Evolutionary conservation across 2,113 vertebrate species (phyloP), one percentile per base, ranked within the genome.

Genomic region (Dolichotis patagonum): DNA sequence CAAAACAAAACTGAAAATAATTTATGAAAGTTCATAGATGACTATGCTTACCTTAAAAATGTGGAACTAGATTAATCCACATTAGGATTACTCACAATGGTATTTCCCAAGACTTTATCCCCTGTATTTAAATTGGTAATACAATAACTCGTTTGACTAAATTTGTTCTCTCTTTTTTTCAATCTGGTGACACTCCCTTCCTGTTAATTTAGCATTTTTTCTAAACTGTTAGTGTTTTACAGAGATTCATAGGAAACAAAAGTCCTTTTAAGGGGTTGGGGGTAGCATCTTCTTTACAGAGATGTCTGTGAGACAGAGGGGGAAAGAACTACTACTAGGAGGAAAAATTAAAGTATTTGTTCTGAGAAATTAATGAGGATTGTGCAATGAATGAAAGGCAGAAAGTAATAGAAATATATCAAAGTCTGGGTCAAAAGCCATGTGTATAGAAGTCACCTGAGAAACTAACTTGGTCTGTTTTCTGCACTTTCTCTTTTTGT

Each of bases 401-500:
- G 81, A 81, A 67, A 65, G 88, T 52, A 52, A 35, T 81, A 38
- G 46, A 41, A 65, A 22, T 71, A 17, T 89, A 43, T 95, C 62
- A 60, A 69, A 24, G 43, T 56, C 41, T 52, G 7, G 30, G 75
- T 56, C 20, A 35, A 65, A 86, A 92, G 75, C 19, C 81, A 7
- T 49, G 16, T 24, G n/a, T 12, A 80, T 90, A 49, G 20, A 56
- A 71, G 30, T 95, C 82, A 88, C 43, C 67, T 69, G 41, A 89
- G 52, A 90, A 84, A 97, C 69, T 84, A 14, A 90, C 69, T 80
- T 92, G 81, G 41, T 52, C 77, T 97, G 95, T 96, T 95, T 92
- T 90, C 92, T 97, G n/a, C 97, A 26, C 65, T 96, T 97, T 86
- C 85, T 94, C 93, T 83, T 97, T 65, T 91, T 97, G 69, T 78